Percentiles rank a stretch among this genome's conserved stretches.
Conservation (phyloP, 2,797 vertebrate genomes). For the Zalophus californianus region DNA sequence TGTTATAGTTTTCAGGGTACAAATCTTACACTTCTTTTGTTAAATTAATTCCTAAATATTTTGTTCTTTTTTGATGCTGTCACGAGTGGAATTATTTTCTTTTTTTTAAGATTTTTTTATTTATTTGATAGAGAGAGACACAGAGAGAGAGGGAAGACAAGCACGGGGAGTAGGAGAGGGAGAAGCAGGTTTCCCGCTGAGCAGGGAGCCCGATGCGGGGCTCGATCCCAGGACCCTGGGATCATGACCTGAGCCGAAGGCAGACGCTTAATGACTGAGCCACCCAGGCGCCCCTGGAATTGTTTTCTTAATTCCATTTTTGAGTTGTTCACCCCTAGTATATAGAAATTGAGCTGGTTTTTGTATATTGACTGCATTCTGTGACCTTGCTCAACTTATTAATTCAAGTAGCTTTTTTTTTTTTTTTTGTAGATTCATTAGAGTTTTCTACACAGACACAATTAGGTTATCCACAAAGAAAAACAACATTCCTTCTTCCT, state of each 20-base stretch:
- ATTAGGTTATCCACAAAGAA: neutral
- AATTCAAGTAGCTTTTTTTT: neutral
- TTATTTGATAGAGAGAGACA: too few relatives aligned
- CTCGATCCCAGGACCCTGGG: too few relatives aligned
- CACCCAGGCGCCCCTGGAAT: too few relatives aligned
- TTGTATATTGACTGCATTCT: neutral
- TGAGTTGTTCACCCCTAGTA: neutral
- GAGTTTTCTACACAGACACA: neutral
- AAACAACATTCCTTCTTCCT: neutral
- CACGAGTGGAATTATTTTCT: neutral
- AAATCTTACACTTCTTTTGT: neutral
- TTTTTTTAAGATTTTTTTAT: too few relatives aligned
- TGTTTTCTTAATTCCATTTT: neutral
- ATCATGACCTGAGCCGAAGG: too few relatives aligned
- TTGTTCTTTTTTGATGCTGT: neutral
- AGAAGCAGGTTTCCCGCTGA: too few relatives aligned
- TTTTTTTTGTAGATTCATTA: neutral
- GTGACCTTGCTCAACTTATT: neutral
- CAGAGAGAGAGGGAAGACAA: too few relatives aligned
- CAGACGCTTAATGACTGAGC: too few relatives aligned
- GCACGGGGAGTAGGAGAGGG: too few relatives aligned
- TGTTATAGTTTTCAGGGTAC: neutral
- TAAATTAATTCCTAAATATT: conserved; percentile 1
- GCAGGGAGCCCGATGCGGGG: too few relatives aligned
- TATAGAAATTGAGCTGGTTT: neutral